A percentile compares a stretch with the other conserved stretches of the same genome.
phyloP scores from a whole-genome alignment of 2,797 vertebrate genomes.

The Betta splendens region DNA sequence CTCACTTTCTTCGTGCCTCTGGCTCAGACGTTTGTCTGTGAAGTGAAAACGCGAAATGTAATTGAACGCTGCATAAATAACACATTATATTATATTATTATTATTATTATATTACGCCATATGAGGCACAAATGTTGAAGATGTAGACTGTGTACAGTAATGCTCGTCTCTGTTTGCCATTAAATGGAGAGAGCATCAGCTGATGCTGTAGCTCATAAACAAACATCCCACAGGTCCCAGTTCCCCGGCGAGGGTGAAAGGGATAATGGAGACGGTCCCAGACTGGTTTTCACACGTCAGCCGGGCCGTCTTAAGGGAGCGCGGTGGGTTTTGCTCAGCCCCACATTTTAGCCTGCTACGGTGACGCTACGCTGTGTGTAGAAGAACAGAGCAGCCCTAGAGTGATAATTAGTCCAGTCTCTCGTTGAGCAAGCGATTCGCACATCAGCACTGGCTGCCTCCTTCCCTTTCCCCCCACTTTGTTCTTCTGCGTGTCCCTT shows the following conservation, averaged over 20 bases:
- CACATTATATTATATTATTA: background rate
- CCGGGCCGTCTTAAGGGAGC: constrained; percentile 36
- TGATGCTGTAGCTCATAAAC: background rate
- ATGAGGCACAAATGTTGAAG: background rate
- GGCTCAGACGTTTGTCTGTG: background rate
- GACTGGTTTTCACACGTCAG: constrained; percentile 37
- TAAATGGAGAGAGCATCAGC: background rate
- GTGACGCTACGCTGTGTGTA: constrained; percentile 41
- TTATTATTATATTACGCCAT: background rate
- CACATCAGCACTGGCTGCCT: constrained; percentile 52
- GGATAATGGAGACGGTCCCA: constrained; percentile 33
- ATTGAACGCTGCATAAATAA: background rate
- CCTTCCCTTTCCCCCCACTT: constrained; percentile 17
- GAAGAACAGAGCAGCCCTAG: constrained; percentile 64
- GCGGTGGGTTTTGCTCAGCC: constrained; percentile 49
- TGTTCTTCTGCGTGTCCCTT: constrained; percentile 36
- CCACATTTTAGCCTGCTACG: constrained; percentile 39
- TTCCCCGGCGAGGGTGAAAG: constrained; percentile 22
- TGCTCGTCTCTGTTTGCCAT: background rate
- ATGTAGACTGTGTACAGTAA: background rate
- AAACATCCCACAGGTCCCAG: background rate
- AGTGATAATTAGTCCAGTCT: constrained; percentile 74
- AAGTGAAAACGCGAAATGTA: background rate
- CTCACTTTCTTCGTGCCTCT: background rate
- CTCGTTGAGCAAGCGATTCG: constrained; percentile 52